Evolutionary conservation across 2,797 vertebrate species (phyloP).

Genomic region (Scarus forsteni): DNA sequence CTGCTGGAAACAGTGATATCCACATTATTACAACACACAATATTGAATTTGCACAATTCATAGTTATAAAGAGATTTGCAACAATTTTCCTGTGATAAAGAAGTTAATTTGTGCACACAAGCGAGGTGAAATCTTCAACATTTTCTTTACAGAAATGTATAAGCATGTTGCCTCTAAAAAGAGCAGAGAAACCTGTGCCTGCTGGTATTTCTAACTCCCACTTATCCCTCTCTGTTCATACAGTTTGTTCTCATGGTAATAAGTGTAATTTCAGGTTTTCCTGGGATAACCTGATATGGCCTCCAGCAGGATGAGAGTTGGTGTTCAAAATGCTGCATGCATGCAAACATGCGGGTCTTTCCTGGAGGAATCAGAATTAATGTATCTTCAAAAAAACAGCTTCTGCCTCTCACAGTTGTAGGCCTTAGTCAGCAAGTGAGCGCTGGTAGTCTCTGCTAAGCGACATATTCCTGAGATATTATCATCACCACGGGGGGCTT

Average conservation of each 20-base stretch:
- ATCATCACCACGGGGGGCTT: constrained; percentile 25
- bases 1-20: no score
- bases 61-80: no score
- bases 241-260: neutral
- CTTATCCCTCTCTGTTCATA: neutral
- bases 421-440: constrained; percentile 59
- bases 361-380: constrained; percentile 56
- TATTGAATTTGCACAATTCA: no score
- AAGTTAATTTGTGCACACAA: neutral
- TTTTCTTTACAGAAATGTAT: no score
- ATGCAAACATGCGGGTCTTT: constrained; percentile 38
- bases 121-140: neutral
- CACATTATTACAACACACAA: no score
- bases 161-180: neutral
- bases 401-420: constrained; percentile 37
- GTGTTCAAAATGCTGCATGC: constrained; percentile 48
- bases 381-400: constrained; percentile 53
- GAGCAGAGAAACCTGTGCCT: neutral
- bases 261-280: constrained; percentile 25
- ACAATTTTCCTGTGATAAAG: no score
- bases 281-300: constrained; percentile 23
- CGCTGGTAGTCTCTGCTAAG: constrained; percentile 18
- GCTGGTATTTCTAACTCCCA: neutral
- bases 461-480: constrained; percentile 50
- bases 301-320: constrained; percentile 30